phyloP scores from a whole-genome alignment of 2,113 vertebrate species.

The Notechis scutatus region DNA sequence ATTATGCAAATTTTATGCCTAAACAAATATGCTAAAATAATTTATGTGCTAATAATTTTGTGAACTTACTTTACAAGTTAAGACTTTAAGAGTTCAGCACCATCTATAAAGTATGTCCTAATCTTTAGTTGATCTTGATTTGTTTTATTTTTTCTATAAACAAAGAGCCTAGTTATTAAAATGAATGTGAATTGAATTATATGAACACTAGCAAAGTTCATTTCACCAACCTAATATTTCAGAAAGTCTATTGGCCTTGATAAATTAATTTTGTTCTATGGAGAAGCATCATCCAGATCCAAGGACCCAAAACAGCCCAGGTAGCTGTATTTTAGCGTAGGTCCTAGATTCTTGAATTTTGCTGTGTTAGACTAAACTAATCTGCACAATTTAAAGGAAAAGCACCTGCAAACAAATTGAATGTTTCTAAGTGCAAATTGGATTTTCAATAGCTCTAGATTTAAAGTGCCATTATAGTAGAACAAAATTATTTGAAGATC shows the following conservation, averaged over 20 bases:
- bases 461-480: conserved; percentile 57
- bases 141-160: neutral
- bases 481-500: conserved; percentile 43
- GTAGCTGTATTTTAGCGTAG: rapidly evolving
- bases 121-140: neutral
- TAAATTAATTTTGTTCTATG: neutral
- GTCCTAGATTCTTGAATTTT: neutral
- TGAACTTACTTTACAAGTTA: neutral
- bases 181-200: neutral
- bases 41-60: neutral
- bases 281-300: neutral
- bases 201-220: neutral
- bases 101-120: neutral
- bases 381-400: conserved; percentile 30
- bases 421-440: conserved; percentile 62
- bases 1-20: neutral
- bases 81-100: neutral
- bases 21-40: neutral
- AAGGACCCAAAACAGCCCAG: rapidly evolving
- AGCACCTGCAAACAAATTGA: conserved; percentile 60
- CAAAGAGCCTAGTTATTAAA: neutral
- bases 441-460: conserved; percentile 54
- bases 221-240: rapidly evolving
- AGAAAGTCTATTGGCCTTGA: rapidly evolving
- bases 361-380: conserved; percentile 31